A percentile compares a stretch with the other conserved stretches of the same genome.
phyloP scores from a whole-genome alignment of 2,113 vertebrate genomes.

The Apistogramma diplotaenia region DNA sequence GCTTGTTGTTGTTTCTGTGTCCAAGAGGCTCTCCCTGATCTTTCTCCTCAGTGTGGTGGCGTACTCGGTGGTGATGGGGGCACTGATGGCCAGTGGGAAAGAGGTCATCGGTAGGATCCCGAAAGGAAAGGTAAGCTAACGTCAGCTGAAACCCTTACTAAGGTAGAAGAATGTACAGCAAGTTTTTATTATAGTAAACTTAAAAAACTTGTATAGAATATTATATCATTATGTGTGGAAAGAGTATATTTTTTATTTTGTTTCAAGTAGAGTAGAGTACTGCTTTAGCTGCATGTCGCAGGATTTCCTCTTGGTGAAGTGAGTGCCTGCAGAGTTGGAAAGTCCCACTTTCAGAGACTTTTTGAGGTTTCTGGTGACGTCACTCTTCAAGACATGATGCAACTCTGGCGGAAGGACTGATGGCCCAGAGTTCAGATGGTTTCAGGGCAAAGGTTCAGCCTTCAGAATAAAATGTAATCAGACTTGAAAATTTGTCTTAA shows the following conservation, averaged over 20 bases:
- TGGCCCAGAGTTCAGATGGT: background rate
- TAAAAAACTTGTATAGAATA: background rate
- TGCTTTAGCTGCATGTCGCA: background rate
- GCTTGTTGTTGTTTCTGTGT: background rate
- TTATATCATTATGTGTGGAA: background rate
- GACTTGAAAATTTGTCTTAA: background rate
- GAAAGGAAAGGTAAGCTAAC: slow-evolving; percentile 87
- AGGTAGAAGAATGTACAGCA: background rate
- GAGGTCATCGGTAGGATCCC: slow-evolving; percentile 93
- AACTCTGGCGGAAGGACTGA: background rate
- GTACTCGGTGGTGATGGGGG: slow-evolving; percentile 95
- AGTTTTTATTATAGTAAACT: background rate
- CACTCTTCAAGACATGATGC: background rate
- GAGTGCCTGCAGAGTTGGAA: too few relatives aligned
- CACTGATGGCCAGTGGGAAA: slow-evolving; percentile 95
- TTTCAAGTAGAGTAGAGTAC: too few relatives aligned
- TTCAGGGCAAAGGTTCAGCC: background rate
- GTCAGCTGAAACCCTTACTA: background rate
- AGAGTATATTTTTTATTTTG: too few relatives aligned
- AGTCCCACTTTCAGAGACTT: background rate
- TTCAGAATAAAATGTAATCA: background rate
- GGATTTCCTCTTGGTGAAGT: background rate
- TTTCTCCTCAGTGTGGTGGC: slow-evolving; percentile 85
- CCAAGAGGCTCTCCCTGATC: background rate
- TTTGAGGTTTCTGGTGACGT: background rate